Evolutionary conservation across 2,888 invertebrate genomes (phyloP), one percentile per base, ranked within the genome.

Genomic region (Machimus rusticus): DNA sequence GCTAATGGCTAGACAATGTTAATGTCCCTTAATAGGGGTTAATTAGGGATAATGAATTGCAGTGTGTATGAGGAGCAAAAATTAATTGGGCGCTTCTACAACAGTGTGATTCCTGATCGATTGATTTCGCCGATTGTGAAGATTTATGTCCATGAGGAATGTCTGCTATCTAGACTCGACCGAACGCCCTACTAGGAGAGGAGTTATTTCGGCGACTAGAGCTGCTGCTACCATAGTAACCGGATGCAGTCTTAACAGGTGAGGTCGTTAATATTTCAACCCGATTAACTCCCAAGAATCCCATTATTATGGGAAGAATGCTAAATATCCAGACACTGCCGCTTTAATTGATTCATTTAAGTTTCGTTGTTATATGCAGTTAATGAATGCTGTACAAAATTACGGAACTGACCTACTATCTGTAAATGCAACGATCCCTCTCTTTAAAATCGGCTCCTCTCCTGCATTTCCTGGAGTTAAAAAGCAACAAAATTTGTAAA

Each of bases 1-100:
- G 84, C 86, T 88, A 88, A 88, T 88, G 88, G 87, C 51, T 88
- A 86, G 86, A 88, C 86, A 86, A 86, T 87, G 86, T 87, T 88
- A 88, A 88, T 88, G 66, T 87, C 78, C 85, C 85, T 74, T 87
- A 88, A 88, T 87, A 76, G 86, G 81, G 77, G 86, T 86, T 88
- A 88, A 88, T 88, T 88, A 87, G 74, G 88, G 88, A 88, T 87
- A 87, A 88, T 88, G 82, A 37, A 82, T 82, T 82, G 34, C 82
- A 82, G 76, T 88, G 86, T 78, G 78, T 88, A 82, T 78, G 84
- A 84, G 76, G 86, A 84, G 84, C 77, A 88, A 87, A 88, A 88
- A 88, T 88, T 87, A 87, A 87, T 82, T 82, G 82, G 66, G 37
- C 19, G 66, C n/a, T 37, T n/a, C 19, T 28, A 28, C 57, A 66